Evolutionary conservation across 2,797 vertebrate species (phyloP).

Genomic region (Prunella strophiata): DNA sequence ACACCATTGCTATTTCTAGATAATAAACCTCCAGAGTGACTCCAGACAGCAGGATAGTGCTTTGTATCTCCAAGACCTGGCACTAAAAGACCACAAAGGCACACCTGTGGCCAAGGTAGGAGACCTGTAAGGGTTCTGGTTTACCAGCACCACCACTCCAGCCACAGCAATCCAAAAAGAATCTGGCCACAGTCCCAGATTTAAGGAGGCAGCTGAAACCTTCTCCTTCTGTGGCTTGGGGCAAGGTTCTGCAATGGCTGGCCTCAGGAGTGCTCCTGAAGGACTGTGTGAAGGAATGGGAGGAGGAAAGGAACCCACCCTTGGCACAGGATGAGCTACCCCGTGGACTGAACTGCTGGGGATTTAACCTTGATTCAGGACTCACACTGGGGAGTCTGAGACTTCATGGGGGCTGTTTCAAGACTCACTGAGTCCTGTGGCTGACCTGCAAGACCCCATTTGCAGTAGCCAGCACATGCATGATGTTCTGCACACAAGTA

Average conservation of each 20-base stretch:
- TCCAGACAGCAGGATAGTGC: neutral
- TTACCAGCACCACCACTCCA: neutral
- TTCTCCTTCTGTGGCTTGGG: neutral
- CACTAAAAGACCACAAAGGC: neutral
- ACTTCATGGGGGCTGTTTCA: neutral
- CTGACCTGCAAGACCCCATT: neutral
- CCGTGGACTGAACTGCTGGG: neutral
- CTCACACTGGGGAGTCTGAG: neutral
- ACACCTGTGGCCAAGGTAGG: neutral
- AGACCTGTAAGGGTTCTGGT: neutral
- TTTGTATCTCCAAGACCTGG: neutral
- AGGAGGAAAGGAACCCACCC: neutral
- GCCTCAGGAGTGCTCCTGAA: neutral
- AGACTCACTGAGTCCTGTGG: neutral
- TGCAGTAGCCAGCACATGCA: neutral
- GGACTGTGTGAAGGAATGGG: neutral
- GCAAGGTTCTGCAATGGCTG: fast-evolving
- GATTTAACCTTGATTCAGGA: neutral
- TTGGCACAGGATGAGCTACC: neutral
- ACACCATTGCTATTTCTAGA: slow-evolving; percentile 37
- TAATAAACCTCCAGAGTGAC: neutral
- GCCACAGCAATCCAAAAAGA: neutral
- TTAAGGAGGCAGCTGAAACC: neutral
- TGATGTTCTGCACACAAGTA: neutral
- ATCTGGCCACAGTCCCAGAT: neutral